These are phyloP conservation scores for Taurulus bubalis DNA, from an alignment of 2,113 vertebrate genomes.

Conservation along the genomic window DNA sequence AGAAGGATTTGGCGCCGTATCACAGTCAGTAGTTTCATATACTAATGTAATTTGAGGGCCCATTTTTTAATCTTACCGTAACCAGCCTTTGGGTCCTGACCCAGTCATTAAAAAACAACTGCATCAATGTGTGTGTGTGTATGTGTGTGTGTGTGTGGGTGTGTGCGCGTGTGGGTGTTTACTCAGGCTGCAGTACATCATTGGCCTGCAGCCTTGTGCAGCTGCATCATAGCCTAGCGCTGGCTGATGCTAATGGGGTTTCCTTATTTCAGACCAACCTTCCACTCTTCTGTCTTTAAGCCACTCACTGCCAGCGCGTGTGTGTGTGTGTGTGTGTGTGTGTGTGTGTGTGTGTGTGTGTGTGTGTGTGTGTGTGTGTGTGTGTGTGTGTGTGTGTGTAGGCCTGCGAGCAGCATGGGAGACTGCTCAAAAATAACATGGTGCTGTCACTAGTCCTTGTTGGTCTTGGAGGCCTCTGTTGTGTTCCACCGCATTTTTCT, in stretches of 20 bases:
- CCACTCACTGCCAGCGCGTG: conserved; percentile 30
- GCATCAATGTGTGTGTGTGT: conserved; percentile 25
- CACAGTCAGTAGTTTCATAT: conserved; percentile 56
- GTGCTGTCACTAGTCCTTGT: conserved; percentile 72
- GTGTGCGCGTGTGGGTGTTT: conserved; percentile 26
- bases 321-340: conserved; percentile 23
- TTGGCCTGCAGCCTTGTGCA: conserved; percentile 63
- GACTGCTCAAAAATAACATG: conserved; percentile 69
- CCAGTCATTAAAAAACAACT: conserved; percentile 46
- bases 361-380: conserved; percentile 14
- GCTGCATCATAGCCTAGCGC: conserved; percentile 58
- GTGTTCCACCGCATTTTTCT: conserved; percentile 56
- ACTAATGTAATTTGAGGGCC: conserved; percentile 52
- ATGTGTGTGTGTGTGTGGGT: conserved; percentile 14
- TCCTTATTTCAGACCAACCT: conserved; percentile 67
- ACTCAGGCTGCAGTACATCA: conserved; percentile 46
- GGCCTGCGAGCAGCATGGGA: conserved; percentile 62
- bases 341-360: conserved; percentile 6
- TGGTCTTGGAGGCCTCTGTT: conserved; percentile 72
- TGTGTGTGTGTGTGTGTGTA: conserved; percentile 30
- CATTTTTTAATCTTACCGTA: conserved; percentile 57
- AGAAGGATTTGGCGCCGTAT: conserved; percentile 28
- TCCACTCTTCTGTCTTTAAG: conserved; percentile 62
- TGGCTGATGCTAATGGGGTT: conserved; percentile 64
- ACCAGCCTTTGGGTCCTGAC: conserved; percentile 43